Percentiles rank a stretch among this genome's conserved stretches.
phyloP scores from a whole-genome alignment of 2,888 invertebrate species.

The Pachydiplax longipennis region DNA sequence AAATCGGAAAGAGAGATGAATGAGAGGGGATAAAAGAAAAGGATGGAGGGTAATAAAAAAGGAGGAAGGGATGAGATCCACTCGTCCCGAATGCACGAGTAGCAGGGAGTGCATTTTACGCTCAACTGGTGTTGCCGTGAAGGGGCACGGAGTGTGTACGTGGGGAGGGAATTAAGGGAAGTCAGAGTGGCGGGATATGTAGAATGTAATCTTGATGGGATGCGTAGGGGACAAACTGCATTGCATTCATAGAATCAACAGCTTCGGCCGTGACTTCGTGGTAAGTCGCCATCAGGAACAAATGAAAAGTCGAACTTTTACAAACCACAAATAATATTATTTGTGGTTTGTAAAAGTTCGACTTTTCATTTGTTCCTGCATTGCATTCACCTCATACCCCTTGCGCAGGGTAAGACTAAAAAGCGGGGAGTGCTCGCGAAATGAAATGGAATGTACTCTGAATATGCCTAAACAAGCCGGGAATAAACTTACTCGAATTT shows the following conservation, averaged over 20 bases:
- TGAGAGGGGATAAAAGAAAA: background rate
- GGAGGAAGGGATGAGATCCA: background rate
- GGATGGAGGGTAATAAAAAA: background rate
- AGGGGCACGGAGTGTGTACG: background rate
- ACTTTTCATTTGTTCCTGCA: too few species aligned
- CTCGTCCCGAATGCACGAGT: background rate
- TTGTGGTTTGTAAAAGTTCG: too few species aligned
- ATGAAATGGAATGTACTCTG: too few species aligned
- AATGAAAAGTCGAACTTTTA: too few species aligned
- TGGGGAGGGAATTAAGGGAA: background rate
- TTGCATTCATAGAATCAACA: too few species aligned
- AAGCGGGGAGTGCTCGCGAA: too few species aligned
- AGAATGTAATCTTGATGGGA: background rate
- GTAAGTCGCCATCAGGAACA: too few species aligned
- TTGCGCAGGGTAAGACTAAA: background rate
- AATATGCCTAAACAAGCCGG: too few species aligned
- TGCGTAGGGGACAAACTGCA: background rate
- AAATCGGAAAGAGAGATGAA: background rate
- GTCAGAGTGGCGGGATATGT: background rate
- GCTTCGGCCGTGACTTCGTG: too few species aligned
- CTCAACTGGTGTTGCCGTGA: background rate
- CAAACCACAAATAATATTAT: too few species aligned
- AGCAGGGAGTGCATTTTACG: background rate
- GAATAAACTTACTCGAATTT: too few species aligned
- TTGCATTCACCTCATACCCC: background rate